These are phyloP conservation scores for Pachyseris speciosa DNA, from an alignment of 64 coral and sea anemone species.

Conservation along the genomic window DNA sequence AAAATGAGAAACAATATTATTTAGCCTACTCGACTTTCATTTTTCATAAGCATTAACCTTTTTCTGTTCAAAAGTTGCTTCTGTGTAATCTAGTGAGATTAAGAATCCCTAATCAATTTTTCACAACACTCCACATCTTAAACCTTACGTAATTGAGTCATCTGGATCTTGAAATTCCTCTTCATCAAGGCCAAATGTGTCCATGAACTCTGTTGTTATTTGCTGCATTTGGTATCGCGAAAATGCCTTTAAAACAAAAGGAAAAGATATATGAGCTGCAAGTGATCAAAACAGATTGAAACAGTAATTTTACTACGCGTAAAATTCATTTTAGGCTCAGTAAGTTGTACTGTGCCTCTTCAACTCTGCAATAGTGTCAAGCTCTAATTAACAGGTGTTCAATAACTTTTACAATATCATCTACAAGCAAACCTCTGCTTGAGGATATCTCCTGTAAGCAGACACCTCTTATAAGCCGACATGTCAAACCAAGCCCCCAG, in stretches of 20 bases:
- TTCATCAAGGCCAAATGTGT: constrained; percentile 97
- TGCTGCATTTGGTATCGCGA: constrained; percentile 99
- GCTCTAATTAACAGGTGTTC: too few species aligned
- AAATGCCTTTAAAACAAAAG: constrained; percentile 72
- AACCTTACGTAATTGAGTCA: constrained; percentile 82
- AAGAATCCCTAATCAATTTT: not conserved
- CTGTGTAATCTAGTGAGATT: too few species aligned
- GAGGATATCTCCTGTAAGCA: not conserved
- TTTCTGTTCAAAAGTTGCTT: not conserved
- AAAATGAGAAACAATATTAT: not conserved
- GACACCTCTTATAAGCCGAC: too few species aligned
- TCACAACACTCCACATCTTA: not conserved
- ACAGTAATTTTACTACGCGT: too few species aligned
- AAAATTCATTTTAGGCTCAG: too few species aligned
- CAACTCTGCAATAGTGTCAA: too few species aligned
- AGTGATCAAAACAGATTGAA: too few species aligned
- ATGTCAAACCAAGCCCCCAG: too few species aligned
- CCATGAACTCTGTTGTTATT: constrained; percentile 98
- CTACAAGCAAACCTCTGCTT: not conserved
- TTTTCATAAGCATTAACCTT: not conserved
- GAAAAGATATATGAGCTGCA: not conserved
- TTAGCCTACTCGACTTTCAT: too few species aligned
- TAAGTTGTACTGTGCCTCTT: too few species aligned
- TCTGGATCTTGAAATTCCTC: constrained; percentile 94
- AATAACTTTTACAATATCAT: too few species aligned